These are phyloP conservation scores for Pseudorhiza aurosa DNA, from an alignment of 30 jellyfish, hydroid and myxozoan species.

Conservation along the genomic window DNA sequence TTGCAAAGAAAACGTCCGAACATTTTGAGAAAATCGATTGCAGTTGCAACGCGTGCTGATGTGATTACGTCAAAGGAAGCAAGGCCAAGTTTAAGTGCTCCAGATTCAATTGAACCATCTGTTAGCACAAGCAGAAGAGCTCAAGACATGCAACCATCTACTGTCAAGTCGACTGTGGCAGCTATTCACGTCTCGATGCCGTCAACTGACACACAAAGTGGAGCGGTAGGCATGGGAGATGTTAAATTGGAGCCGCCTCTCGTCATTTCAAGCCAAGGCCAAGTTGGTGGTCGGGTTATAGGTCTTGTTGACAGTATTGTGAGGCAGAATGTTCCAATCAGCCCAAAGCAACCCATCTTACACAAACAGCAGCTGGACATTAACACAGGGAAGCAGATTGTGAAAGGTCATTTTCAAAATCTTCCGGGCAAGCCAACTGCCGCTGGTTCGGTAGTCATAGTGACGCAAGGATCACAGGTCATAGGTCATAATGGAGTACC, in stretches of 20 bases:
- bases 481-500: constrained; percentile 28
- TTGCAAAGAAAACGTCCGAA: constrained; percentile 60
- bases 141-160: not conserved
- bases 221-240: not conserved
- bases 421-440: not conserved
- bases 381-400: not conserved
- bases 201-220: not conserved
- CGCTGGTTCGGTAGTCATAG: not conserved
- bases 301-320: not conserved
- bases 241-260: not conserved
- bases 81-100: not conserved
- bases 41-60: not conserved
- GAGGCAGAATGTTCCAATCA: not conserved
- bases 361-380: not conserved
- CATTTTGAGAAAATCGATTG: constrained; percentile 38
- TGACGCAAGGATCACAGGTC: constrained; percentile 8
- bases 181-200: not conserved
- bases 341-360: not conserved
- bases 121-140: too few species aligned
- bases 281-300: not conserved
- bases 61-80: not conserved
- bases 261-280: not conserved
- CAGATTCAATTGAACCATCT: not conserved
- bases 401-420: not conserved
- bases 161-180: not conserved